phyloP scores from a whole-genome alignment of 2,113 vertebrate genomes.

The Myiozetetes cayanensis region DNA sequence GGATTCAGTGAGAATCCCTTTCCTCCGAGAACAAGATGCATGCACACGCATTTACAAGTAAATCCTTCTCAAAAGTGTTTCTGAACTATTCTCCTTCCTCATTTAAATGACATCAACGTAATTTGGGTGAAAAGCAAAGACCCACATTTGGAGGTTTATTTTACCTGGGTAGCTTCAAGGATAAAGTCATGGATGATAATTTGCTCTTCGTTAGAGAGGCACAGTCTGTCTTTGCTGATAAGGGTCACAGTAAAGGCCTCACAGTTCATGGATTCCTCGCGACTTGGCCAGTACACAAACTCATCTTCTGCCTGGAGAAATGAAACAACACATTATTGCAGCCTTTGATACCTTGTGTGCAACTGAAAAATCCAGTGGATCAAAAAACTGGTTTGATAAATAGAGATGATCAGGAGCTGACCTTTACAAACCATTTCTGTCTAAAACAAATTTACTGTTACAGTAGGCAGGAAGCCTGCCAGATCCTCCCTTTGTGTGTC shows the following conservation, averaged over 20 bases:
- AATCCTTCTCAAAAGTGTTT: neutral
- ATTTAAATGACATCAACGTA: neutral
- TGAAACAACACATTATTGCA: neutral
- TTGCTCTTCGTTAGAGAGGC: conserved; percentile 98
- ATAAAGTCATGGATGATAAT: conserved; percentile 99
- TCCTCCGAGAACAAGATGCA: neutral
- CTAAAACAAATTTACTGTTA: neutral
- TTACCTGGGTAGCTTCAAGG: conserved; percentile 98
- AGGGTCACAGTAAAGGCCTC: conserved; percentile 98
- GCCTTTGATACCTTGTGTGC: neutral
- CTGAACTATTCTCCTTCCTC: neutral
- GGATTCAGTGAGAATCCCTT: neutral
- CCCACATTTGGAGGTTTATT: neutral
- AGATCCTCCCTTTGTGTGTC: neutral
- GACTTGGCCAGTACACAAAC: conserved; percentile 99
- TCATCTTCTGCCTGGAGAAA: conserved; percentile 91
- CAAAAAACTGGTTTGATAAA: conserved; percentile 42
- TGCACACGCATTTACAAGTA: neutral
- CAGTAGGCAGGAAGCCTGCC: neutral
- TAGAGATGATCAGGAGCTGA: conserved; percentile 9
- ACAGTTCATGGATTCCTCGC: conserved; percentile 98
- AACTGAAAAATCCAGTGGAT: conserved; percentile 45
- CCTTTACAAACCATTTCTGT: neutral
- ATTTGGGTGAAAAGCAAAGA: neutral
- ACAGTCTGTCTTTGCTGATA: conserved; percentile 98